Evolutionary conservation across 2,113 vertebrate genomes (phyloP).

Genomic region (Anoplopoma fimbria): DNA sequence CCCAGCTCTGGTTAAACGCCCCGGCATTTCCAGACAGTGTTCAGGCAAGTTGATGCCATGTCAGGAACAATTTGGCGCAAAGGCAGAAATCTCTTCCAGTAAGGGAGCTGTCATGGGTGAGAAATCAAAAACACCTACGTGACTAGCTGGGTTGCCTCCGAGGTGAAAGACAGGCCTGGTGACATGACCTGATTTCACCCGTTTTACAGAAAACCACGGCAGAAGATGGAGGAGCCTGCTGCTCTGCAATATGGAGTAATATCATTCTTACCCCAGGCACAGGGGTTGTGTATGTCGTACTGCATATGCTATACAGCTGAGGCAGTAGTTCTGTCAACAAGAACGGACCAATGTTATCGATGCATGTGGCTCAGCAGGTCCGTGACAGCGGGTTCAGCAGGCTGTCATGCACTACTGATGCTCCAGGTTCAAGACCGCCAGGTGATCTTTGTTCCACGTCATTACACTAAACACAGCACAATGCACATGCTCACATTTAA

Average conservation of each 20-base stretch:
- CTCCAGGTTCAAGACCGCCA: background rate
- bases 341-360: background rate
- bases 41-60: conserved; percentile 46
- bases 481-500: background rate
- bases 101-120: conserved; percentile 59
- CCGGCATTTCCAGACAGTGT: conserved; percentile 60
- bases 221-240: conserved; percentile 34
- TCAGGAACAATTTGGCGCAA: conserved; percentile 68
- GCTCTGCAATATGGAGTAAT: conserved; percentile 54
- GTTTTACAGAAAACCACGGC: conserved; percentile 34
- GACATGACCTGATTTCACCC: conserved; percentile 66
- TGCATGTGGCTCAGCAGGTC: conserved; percentile 37
- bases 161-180: conserved; percentile 35
- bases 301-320: conserved; percentile 49
- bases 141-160: conserved; percentile 45
- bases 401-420: conserved; percentile 2
- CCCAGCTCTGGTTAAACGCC: conserved; percentile 44
- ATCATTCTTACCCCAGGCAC: conserved; percentile 44
- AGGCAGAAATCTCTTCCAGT: conserved; percentile 38
- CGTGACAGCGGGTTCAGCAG: conserved; percentile 2
- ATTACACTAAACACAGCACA: background rate
- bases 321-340: conserved; percentile 32
- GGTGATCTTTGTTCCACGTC: conserved; percentile 26
- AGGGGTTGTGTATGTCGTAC: conserved; percentile 33
- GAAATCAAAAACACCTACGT: conserved; percentile 67